Evolutionary conservation across 1,140 invertebrate species (phyloP).

Genomic region (Teleogryllus occipitalis): DNA sequence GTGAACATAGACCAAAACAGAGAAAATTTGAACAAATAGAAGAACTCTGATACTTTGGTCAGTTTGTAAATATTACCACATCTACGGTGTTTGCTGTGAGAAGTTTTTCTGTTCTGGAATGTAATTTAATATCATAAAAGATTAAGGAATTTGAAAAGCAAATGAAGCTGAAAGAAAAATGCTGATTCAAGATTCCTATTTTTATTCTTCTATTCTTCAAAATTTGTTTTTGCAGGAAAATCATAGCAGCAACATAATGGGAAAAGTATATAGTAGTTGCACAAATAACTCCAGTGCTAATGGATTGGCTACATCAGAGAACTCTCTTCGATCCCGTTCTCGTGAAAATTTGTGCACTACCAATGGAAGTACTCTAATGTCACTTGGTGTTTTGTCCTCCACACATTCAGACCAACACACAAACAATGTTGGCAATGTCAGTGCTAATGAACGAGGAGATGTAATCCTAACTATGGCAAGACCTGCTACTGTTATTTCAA

Average conservation of each 20-base stretch:
- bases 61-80: too few relatives aligned
- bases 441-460: conserved; percentile 32
- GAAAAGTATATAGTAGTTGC: conserved; percentile 22
- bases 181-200: not conserved
- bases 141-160: too few relatives aligned
- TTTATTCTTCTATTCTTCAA: not conserved
- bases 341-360: conserved; percentile 46
- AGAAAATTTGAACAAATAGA: too few relatives aligned
- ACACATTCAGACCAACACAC: conserved; percentile 9
- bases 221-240: conserved; percentile 22
- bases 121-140: too few relatives aligned
- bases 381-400: conserved; percentile 2
- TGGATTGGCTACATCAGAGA: conserved; percentile 8
- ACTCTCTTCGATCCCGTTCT: conserved; percentile 33
- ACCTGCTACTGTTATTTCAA: conserved; percentile 62
- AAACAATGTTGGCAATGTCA: too few relatives aligned
- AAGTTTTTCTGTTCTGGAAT: too few relatives aligned
- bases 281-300: not conserved
- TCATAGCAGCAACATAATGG: conserved; percentile 9
- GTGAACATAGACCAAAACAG: too few relatives aligned
- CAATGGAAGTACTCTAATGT: not conserved
- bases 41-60: too few relatives aligned
- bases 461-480: conserved; percentile 63
- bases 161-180: too few relatives aligned
- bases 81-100: too few relatives aligned